These are phyloP conservation scores for Ephialtes manifestator DNA, from an alignment of 2,888 invertebrate species.

Conservation along the genomic window DNA sequence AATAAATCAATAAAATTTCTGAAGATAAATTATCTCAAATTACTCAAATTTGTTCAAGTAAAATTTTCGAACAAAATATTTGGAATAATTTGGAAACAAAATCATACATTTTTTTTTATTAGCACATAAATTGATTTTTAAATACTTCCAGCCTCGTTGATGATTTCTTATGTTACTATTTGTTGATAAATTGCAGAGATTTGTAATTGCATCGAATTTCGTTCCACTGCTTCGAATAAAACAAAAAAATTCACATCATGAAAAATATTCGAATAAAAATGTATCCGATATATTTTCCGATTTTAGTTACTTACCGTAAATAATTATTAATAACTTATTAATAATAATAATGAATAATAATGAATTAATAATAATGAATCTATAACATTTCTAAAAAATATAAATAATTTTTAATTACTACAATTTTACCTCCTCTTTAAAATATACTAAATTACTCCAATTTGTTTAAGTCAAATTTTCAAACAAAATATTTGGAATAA, in stretches of 20 bases:
- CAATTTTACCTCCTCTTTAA: too few relatives aligned
- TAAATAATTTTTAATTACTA: too few relatives aligned
- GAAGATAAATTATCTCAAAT: neutral
- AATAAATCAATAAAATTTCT: neutral
- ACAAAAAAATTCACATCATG: neutral
- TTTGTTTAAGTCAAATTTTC: neutral
- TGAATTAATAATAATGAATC: too few relatives aligned
- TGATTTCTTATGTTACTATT: neutral
- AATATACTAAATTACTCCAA: neutral
- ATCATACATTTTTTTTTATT: neutral
- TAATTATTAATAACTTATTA: too few relatives aligned
- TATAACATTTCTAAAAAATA: too few relatives aligned
- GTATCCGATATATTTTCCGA: too few relatives aligned
- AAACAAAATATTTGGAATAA: neutral
- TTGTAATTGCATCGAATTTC: slow-evolving; percentile 16
- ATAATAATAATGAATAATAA: too few relatives aligned
- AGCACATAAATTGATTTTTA: neutral
- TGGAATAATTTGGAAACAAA: neutral
- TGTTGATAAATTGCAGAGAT: neutral
- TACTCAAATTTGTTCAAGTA: neutral
- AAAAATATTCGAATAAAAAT: neutral
- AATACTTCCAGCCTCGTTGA: slow-evolving; percentile 53
- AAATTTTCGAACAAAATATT: neutral
- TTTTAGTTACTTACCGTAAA: too few relatives aligned
- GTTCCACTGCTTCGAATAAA: neutral